These are phyloP conservation scores for Neodiprion virginianus DNA, from an alignment of 1,140 invertebrate genomes.

Conservation along the genomic window DNA sequence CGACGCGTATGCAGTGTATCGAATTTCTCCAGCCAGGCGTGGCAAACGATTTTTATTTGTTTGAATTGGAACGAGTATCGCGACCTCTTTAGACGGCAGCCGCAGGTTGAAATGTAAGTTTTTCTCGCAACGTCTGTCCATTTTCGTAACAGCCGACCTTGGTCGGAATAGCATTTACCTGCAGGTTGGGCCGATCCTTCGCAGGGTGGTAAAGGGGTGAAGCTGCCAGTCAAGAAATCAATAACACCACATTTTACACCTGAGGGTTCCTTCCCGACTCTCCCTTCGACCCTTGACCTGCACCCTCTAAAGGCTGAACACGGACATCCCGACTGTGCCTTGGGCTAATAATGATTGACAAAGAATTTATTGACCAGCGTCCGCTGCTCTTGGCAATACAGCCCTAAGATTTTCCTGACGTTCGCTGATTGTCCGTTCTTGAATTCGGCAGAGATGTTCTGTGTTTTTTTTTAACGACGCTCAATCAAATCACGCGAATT, in stretches of 20 bases:
- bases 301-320: not conserved
- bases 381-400: too few species aligned
- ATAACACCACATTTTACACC: slow-evolving; percentile 5
- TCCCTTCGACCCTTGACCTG: not conserved
- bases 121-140: not conserved
- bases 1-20: too few species aligned
- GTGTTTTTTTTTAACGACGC: too few species aligned
- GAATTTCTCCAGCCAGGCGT: too few species aligned
- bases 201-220: not conserved
- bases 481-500: too few species aligned
- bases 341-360: not conserved
- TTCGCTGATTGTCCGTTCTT: too few species aligned
- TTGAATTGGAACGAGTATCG: too few species aligned
- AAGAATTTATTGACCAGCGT: not conserved
- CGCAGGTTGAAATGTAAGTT: too few species aligned
- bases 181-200: not conserved
- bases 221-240: not conserved
- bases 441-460: too few species aligned
- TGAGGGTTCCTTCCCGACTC: not conserved
- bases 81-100: too few species aligned
- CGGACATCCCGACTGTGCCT: not conserved
- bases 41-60: too few species aligned
- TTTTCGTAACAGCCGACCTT: not conserved
- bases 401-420: too few species aligned
- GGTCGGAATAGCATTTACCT: not conserved